Evolutionary conservation across 1,140 invertebrate genomes (phyloP), one percentile per base, ranked within the genome.

Genomic region (Scylla paramamosain): DNA sequence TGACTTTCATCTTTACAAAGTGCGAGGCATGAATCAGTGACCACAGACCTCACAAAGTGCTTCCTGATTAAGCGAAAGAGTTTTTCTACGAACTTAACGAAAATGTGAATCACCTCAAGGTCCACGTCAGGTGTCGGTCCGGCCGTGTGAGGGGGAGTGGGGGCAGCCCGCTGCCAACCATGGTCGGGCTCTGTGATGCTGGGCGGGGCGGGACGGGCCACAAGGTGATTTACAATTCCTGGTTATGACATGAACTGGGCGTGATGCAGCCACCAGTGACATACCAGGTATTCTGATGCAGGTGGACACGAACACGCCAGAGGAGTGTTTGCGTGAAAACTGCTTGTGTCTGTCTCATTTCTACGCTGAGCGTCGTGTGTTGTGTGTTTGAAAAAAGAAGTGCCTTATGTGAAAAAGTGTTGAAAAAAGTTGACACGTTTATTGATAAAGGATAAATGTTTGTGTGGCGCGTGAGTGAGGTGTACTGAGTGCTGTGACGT

Each of bases 191-290:
- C 10, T 0, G 10, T 0, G 0, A 12, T 12, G 2, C 52, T 2
- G 1, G 52, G 52, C 52, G 52, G 52, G 16, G 52, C 52, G 52
- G 52, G 52, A 1, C 10, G 52, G 52, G 52, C 16, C 0, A 14
- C 52, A 59, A 20, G 52, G 52, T 59, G 52, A 59, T 59, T 0
- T 8, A 59, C 52, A 20, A 8, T 0, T 0, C 52, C 16, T 12
- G 52, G 52, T 59, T 59, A 20, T 59, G 12, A 12, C 16, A 12
- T 59, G 52, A 59, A 8, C 8, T 6, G 10, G 87, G 87, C 12
- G 87, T 48, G 12, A 89, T 89, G 87, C 87, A 48, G 87, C 87
- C n/a, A 6, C 87, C 48, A 20, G 48, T 32, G n/a, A 45, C 87
- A 29, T 46, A 48, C 39, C 87, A 89, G 39, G 87, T 89, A 16